Conservation (phyloP, 2,113 vertebrate genomes). For the Tupaia tana region DNA sequence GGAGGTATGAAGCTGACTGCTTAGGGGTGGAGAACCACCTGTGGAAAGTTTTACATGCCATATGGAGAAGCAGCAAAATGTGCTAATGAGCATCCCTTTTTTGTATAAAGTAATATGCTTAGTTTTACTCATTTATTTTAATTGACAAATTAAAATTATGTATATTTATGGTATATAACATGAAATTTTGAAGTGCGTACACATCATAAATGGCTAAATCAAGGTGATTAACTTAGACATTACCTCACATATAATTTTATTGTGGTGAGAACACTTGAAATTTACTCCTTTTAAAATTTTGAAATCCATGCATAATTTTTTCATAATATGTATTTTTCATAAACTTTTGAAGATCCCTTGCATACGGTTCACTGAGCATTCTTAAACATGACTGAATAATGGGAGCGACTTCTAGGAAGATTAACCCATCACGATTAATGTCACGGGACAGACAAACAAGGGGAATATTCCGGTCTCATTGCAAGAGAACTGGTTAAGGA, state of each 20-base stretch:
- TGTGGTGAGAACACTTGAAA: neutral
- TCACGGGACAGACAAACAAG: neutral
- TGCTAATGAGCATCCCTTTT: neutral
- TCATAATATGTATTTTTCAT: too few relatives aligned
- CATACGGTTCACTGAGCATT: neutral
- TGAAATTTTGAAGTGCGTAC: neutral
- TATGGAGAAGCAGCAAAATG: neutral
- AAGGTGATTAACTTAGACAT: neutral
- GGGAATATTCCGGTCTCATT: neutral
- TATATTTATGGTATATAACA: neutral
- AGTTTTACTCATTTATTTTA: neutral
- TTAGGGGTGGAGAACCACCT: neutral
- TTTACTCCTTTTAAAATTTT: neutral
- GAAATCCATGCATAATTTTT: neutral
- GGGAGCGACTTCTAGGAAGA: neutral
- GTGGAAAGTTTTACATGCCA: neutral
- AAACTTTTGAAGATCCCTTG: too few relatives aligned
- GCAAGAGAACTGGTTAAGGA: constrained; percentile 9
- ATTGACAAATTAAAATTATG: neutral
- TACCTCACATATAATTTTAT: neutral
- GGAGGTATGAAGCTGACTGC: neutral
- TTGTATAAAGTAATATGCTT: neutral
- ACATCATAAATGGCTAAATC: neutral
- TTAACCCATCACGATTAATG: neutral
- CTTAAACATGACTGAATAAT: neutral